phyloP scores from a whole-genome alignment of 2,888 invertebrate species.

The Creontiades dilutus region DNA sequence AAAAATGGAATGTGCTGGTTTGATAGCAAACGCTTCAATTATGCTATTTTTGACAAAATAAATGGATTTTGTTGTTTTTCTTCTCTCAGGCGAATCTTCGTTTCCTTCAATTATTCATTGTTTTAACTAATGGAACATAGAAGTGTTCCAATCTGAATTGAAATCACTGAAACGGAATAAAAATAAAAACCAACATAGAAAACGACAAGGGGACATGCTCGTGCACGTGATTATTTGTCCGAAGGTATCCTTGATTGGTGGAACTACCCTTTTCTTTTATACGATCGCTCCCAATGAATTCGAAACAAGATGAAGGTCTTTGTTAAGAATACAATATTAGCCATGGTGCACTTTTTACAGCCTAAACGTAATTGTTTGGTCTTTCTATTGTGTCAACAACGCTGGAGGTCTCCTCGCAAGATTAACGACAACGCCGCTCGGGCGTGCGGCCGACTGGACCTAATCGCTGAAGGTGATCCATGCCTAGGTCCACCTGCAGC shows the following conservation, averaged over 20 bases:
- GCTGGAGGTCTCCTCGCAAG: constrained; percentile 47
- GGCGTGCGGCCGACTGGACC: constrained; percentile 25
- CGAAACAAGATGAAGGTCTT: constrained; percentile 34
- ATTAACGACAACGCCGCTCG: neutral
- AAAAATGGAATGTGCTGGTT: too few species aligned
- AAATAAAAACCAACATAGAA: too few species aligned
- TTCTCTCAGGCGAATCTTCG: too few species aligned
- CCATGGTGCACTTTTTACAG: neutral
- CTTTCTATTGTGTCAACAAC: constrained; percentile 49
- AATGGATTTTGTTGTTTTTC: too few species aligned
- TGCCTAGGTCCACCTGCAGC: neutral
- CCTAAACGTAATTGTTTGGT: constrained; percentile 20
- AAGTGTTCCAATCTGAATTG: too few species aligned
- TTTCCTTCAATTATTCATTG: too few species aligned
- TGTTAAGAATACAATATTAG: constrained; percentile 22
- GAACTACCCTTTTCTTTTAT: neutral
- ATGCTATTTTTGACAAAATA: too few species aligned
- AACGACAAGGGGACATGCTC: too few species aligned
- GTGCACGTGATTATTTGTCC: too few species aligned
- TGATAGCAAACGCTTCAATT: too few species aligned
- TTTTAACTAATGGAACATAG: too few species aligned
- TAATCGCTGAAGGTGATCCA: neutral
- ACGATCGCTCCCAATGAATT: constrained; percentile 7
- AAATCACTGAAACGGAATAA: too few species aligned
- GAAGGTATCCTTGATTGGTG: neutral